Percentiles rank a stretch among this genome's conserved stretches.
Evolutionary conservation across 2,797 vertebrate species (phyloP).

Genomic region (Tinamus major): DNA sequence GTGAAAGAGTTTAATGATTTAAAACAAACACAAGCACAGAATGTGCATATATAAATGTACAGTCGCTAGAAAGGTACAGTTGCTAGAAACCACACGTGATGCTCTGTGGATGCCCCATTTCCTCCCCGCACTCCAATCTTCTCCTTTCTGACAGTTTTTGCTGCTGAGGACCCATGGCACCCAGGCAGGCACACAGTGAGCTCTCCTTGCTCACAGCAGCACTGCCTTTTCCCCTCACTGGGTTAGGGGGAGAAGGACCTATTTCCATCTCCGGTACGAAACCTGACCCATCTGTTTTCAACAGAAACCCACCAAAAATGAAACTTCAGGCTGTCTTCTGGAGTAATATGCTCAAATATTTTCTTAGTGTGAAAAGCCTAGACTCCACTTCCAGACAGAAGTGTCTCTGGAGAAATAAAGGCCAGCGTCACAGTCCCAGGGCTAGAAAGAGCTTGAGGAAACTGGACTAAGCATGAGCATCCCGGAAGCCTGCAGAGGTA

Average conservation of each 20-base stretch:
- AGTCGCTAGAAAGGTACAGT: not conserved
- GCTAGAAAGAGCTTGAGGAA: rapidly evolving
- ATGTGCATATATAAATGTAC: not conserved
- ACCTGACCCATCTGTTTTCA: not conserved
- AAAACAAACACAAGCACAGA: not conserved
- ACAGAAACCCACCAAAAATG: not conserved
- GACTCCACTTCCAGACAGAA: not conserved
- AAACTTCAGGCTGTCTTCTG: not conserved
- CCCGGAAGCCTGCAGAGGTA: not conserved
- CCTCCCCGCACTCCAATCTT: not conserved
- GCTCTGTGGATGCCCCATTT: not conserved
- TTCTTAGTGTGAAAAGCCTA: not conserved
- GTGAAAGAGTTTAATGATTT: not conserved
- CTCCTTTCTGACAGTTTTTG: not conserved
- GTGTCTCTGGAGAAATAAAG: not conserved
- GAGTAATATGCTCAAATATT: slow-evolving; percentile 8
- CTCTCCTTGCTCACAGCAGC: not conserved
- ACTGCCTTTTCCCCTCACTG: not conserved
- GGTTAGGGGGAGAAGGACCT: not conserved
- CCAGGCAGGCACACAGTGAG: not conserved
- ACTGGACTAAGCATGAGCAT: not conserved
- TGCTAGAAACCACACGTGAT: not conserved
- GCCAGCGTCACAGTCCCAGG: not conserved
- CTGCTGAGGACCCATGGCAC: not conserved
- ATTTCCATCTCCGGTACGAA: not conserved